phyloP scores from a whole-genome alignment of 2,888 invertebrate species.

The Alloscopus bannaensis region DNA sequence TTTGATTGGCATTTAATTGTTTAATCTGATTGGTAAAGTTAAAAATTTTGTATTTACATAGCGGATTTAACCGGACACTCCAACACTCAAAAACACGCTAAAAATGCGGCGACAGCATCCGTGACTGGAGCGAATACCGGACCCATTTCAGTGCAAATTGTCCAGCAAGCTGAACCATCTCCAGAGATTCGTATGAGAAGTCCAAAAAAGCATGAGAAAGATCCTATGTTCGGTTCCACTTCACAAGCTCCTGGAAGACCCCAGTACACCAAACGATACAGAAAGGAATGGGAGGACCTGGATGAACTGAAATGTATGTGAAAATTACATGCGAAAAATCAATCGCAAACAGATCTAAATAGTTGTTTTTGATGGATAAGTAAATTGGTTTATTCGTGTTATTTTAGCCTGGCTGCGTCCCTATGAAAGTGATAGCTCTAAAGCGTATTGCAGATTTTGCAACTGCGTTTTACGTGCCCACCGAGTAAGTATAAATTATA shows the following conservation, averaged over 20 bases:
- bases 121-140: constrained; percentile 59
- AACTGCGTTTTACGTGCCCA: constrained; percentile 64
- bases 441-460: constrained; percentile 68
- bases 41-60: constrained; percentile 21
- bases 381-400: constrained; percentile 20
- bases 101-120: constrained; percentile 60
- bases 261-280: constrained; percentile 58
- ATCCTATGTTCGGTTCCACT: constrained; percentile 40
- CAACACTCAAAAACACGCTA: constrained; percentile 63
- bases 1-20: neutral
- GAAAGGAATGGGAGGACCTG: constrained; percentile 68
- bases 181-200: constrained; percentile 38
- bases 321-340: too few relatives aligned
- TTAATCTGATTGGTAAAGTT: neutral
- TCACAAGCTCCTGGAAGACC: constrained; percentile 14
- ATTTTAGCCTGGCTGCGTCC: constrained; percentile 67
- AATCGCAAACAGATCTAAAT: neutral
- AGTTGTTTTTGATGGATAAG: too few relatives aligned
- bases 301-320: constrained; percentile 66
- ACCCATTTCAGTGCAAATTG: constrained; percentile 68
- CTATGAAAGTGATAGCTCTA: constrained; percentile 58
- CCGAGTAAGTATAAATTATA: constrained; percentile 22
- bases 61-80: constrained; percentile 66
- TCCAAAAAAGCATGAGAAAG: constrained; percentile 37
- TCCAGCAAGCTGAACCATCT: constrained; percentile 36